A percentile compares a stretch with the other conserved stretches of the same genome.
Evolutionary conservation across 2,113 vertebrate species (phyloP).

Genomic region (Chelonoidis abingdonii): DNA sequence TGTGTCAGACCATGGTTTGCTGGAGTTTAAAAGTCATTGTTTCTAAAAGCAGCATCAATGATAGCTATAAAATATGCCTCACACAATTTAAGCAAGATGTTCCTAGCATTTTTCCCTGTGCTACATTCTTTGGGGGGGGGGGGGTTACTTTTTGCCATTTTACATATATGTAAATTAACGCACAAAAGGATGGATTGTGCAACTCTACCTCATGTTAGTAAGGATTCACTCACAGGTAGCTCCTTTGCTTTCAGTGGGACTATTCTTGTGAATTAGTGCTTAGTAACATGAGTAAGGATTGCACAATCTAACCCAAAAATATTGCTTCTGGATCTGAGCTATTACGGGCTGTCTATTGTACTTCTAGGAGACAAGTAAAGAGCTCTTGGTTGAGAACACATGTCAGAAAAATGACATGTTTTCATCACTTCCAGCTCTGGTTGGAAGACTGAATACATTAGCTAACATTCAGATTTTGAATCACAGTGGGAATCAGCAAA

Average conservation of each 20-base stretch:
- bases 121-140: background rate
- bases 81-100: background rate
- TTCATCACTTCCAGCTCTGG: conserved; percentile 72
- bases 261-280: background rate
- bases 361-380: conserved; percentile 76
- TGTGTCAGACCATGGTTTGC: background rate
- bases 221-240: background rate
- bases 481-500: conserved; percentile 65
- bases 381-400: conserved; percentile 72
- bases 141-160: background rate
- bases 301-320: conserved; percentile 69
- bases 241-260: background rate
- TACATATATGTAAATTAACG: background rate
- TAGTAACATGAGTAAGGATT: conserved; percentile 25
- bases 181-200: conserved; percentile 3
- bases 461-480: conserved; percentile 61
- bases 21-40: background rate
- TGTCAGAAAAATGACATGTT: conserved; percentile 78
- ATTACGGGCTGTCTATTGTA: conserved; percentile 74
- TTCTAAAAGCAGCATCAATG: background rate
- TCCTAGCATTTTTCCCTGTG: conserved; percentile 2
- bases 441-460: conserved; percentile 75
- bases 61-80: background rate
- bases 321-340: conserved; percentile 56
- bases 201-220: background rate